Evolutionary conservation across 2,888 invertebrate genomes (phyloP).

Genomic region (Petrophora chlorosata): DNA sequence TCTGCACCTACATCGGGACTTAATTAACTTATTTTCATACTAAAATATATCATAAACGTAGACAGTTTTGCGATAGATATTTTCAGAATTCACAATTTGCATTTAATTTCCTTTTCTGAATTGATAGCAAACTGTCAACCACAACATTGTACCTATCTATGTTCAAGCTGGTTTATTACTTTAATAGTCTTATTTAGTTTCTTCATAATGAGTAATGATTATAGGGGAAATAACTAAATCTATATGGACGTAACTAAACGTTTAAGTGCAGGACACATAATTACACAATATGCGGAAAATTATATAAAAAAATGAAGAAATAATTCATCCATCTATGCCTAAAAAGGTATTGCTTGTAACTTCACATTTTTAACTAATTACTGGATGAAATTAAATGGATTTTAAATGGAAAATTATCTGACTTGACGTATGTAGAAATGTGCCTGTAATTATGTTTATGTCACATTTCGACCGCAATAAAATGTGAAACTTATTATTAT

Average conservation of each 20-base stretch:
- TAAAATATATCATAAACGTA: conserved; percentile 25
- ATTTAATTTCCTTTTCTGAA: conserved; percentile 5
- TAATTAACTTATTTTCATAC: conserved; percentile 25
- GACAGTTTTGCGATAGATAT: conserved; percentile 18
- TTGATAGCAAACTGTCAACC: neutral
- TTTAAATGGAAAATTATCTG: conserved; percentile 10
- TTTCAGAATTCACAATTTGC: conserved; percentile 9
- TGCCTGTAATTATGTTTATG: conserved; percentile 8
- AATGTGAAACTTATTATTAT: conserved; percentile 24
- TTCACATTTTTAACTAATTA: conserved; percentile 19
- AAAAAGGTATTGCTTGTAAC: conserved; percentile 11
- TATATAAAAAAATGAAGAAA: conserved; percentile 12
- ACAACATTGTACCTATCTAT: conserved; percentile 2
- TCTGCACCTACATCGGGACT: conserved; percentile 25
- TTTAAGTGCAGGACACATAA: conserved; percentile 6
- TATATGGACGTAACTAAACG: conserved; percentile 3
- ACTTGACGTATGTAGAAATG: neutral
- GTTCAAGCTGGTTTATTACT: neutral
- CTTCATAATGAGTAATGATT: conserved; percentile 5
- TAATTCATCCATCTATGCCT: conserved; percentile 17
- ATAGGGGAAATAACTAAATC: conserved; percentile 5
- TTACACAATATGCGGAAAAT: conserved; percentile 12
- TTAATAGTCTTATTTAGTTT: neutral
- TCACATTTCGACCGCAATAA: conserved; percentile 13
- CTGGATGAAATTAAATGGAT: neutral